Evolutionary conservation across 2,888 invertebrate species (phyloP).

Genomic region (Cephus runcator): DNA sequence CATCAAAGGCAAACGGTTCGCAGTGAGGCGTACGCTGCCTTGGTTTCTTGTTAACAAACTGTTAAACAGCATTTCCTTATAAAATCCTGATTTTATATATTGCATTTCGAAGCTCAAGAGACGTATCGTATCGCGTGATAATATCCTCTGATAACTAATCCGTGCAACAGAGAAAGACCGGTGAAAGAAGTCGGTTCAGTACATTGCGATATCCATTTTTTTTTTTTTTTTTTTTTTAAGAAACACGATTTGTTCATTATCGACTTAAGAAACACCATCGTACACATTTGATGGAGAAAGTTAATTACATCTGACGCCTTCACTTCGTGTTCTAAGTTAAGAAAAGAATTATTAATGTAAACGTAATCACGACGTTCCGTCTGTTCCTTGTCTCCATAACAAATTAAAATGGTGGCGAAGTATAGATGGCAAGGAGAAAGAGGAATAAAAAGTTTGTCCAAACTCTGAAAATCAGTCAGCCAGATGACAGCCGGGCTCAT

Average conservation of each 20-base stretch:
- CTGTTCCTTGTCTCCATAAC: not conserved
- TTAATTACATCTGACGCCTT: too few relatives aligned
- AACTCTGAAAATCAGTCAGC: not conserved
- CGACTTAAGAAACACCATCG: too few relatives aligned
- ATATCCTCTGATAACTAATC: not conserved
- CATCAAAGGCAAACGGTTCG: not conserved
- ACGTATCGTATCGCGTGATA: not conserved
- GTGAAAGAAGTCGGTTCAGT: too few relatives aligned
- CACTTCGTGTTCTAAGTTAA: too few relatives aligned
- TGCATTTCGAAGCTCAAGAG: not conserved
- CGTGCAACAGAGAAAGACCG: not conserved
- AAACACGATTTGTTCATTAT: too few relatives aligned
- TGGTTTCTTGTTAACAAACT: not conserved
- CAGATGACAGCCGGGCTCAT: not conserved
- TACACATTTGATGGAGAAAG: too few relatives aligned
- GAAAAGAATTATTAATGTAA: not conserved
- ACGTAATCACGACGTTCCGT: not conserved
- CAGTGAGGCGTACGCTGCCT: not conserved
- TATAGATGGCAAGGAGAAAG: not conserved
- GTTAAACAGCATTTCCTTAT: not conserved
- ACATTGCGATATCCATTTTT: too few relatives aligned
- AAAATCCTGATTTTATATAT: not conserved
- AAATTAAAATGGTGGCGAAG: not conserved
- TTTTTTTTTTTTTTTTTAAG: too few relatives aligned
- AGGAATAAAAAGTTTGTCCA: not conserved